Evolutionary conservation across 2,113 vertebrate genomes (phyloP).

Genomic region (Erythrolamprus reginae): DNA sequence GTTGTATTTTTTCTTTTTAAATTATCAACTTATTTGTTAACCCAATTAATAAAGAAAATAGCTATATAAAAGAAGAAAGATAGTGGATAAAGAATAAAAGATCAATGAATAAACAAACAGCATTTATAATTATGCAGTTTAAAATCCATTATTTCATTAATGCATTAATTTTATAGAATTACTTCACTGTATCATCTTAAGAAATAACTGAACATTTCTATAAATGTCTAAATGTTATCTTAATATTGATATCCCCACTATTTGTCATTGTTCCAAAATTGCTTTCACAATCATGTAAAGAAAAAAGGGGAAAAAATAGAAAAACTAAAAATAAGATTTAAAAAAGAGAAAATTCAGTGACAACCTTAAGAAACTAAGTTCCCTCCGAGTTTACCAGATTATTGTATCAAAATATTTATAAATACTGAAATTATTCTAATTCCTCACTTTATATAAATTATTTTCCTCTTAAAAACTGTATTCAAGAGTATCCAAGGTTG

Average conservation of each 20-base stretch:
- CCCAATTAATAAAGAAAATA: not conserved
- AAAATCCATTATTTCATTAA: not conserved
- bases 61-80: not conserved
- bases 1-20: not conserved
- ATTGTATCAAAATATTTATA: not conserved
- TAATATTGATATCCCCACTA: not conserved
- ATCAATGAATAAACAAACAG: not conserved
- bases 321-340: not conserved
- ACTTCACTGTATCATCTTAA: not conserved
- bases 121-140: not conserved
- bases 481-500: not conserved
- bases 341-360: not conserved
- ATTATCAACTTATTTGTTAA: not conserved
- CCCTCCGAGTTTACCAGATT: not conserved
- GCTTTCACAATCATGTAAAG: not conserved
- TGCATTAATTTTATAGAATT: not conserved
- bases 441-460: not conserved
- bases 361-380: not conserved
- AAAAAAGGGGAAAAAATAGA: not conserved
- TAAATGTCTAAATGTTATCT: not conserved
- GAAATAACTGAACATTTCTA: not conserved
- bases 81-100: not conserved
- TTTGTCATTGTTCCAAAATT: not conserved
- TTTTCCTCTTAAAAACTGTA: not conserved
- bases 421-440: not conserved